Conservation (phyloP, 2,888 invertebrate species). For the Chironomus tentans region DNA sequence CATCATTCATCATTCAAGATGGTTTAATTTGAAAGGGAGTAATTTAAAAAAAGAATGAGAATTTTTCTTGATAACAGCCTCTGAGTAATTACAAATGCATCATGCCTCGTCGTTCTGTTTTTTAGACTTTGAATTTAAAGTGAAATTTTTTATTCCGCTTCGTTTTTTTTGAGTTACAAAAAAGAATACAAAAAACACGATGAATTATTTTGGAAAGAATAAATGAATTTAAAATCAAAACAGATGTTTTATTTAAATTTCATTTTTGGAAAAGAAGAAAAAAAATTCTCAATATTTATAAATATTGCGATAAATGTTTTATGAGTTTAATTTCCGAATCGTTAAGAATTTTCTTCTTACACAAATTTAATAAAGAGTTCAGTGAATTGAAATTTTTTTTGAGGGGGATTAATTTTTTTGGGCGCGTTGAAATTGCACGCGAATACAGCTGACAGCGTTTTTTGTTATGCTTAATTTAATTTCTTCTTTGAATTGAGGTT, state of each 20-base stretch:
- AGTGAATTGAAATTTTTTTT: neutral
- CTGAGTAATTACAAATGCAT: neutral
- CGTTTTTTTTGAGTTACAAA: neutral
- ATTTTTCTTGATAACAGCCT: neutral
- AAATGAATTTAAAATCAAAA: neutral
- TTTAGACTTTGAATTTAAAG: neutral
- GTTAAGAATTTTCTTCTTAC: too few relatives aligned
- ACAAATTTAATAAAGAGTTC: neutral
- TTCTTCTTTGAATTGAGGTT: too few relatives aligned
- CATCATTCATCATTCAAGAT: neutral
- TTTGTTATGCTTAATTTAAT: too few relatives aligned
- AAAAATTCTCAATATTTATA: too few relatives aligned
- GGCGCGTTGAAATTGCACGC: too few relatives aligned
- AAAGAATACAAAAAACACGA: neutral
- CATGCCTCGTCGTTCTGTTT: neutral
- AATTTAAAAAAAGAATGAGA: neutral
- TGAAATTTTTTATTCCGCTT: neutral
- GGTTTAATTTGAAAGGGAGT: too few relatives aligned
- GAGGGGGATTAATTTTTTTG: too few relatives aligned
- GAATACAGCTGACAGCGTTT: too few relatives aligned
- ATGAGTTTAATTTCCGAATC: neutral
- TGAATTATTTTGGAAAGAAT: neutral
- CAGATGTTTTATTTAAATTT: conserved; percentile 1
- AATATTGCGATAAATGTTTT: neutral
- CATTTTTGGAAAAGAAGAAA: too few relatives aligned